Base-by-base conservation (phyloP, 2,888 invertebrate genomes). In the Lobophora halterata region DNA sequence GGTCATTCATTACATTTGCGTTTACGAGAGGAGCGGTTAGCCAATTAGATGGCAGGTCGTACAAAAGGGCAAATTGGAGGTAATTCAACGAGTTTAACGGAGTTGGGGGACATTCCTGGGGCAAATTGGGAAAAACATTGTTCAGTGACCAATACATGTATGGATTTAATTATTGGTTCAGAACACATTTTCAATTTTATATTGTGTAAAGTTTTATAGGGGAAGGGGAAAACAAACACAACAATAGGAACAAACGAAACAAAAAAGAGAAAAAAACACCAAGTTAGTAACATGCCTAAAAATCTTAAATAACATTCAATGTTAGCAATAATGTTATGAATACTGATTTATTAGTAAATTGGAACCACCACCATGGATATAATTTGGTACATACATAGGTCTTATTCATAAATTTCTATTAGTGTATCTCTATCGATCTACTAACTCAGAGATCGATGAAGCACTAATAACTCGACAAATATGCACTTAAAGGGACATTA, bases 21-120 rank as follows among this genome's bases (percentile, higher is more conserved):
- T 55, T 65, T 61, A 57, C 57, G 65, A 48, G 52, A 56, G 48
- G 33, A 66, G 63, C 63, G 72, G 61, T 79, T 78, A 74, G 66
- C 63, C 76, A 76, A 82, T 83, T 80, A 80, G 49, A 61, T 49
- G 46, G 46, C 40, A 44, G 49, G 50, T 56, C 58, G 33, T 48
- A 36, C 49, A 54, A 71, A 73, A 70, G 65, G 58, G 59, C 59
- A 62, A 68, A 70, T 71, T 66, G 59, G 39, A 54, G 59, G 65
- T 71, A 71, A 71, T 67, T 67, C 53, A 45, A 53, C 51, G 61
- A 12, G 39, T 21, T 43, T 6, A 8, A 18, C 4, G 5, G 7
- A n/a, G 10, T 12, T 19, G 14, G n/a, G n/a, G n/a, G n/a, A n/a
- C n/a, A n/a, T n/a, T n/a, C n/a, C n/a, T n/a, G n/a, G n/a, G n/a